Conservation (phyloP, 2,888 invertebrate species). For the Tyria jacobaeae region DNA sequence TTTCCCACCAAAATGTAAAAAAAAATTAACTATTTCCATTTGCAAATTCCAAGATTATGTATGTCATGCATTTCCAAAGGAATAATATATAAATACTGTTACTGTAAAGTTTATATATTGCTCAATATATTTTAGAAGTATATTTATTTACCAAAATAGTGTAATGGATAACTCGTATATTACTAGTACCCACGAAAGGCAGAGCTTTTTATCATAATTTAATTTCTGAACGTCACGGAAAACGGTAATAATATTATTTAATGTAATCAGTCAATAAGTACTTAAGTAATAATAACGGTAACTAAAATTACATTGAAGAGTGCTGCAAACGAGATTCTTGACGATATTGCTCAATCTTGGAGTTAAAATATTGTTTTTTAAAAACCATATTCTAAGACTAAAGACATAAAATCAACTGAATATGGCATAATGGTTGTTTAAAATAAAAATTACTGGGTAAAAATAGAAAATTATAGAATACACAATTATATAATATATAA, state of each 20-base stretch:
- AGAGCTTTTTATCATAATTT: neutral
- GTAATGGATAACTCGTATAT: conserved; percentile 6
- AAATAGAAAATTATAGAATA: neutral
- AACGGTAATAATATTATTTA: conserved; percentile 10
- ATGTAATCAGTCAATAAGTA: neutral
- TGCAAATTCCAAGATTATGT: conserved; percentile 14
- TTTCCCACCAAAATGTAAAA: conserved; percentile 46
- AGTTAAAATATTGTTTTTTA: conserved; percentile 9
- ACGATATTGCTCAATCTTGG: conserved; percentile 43
- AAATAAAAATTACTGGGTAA: neutral
- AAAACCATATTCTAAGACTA: neutral
- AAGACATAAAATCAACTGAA: neutral
- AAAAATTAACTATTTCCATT: conserved; percentile 25
- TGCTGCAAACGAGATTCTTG: neutral
- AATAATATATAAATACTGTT: conserved; percentile 7
- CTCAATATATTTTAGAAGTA: conserved; percentile 27
- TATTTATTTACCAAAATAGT: conserved; percentile 14
- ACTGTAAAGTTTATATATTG: conserved; percentile 11
- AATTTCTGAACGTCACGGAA: neutral
- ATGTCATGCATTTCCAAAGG: neutral
- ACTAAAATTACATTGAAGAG: neutral
- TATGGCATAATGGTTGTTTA: neutral
- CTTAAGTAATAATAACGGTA: neutral
- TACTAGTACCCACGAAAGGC: conserved; percentile 6
- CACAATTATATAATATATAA: too few relatives aligned